These are phyloP conservation scores for Musca domestica DNA, from an alignment of 1,140 invertebrate species.

Conservation along the genomic window DNA sequence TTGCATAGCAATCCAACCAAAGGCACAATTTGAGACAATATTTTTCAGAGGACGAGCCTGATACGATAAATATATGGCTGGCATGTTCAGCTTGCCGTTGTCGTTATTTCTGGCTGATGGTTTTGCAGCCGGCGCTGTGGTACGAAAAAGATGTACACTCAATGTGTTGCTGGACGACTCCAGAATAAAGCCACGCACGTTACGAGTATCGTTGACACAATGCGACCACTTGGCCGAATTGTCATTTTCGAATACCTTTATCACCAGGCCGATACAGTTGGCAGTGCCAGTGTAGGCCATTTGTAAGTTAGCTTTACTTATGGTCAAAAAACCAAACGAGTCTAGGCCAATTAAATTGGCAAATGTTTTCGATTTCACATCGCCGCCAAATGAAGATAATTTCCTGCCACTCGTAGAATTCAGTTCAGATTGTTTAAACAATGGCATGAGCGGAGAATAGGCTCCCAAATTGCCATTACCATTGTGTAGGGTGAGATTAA, in stretches of 20 bases:
- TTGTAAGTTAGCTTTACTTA: constrained; percentile 12
- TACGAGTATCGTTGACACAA: constrained; percentile 25
- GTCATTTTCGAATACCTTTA: constrained; percentile 30
- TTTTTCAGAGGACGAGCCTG: constrained; percentile 57
- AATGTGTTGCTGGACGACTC: constrained; percentile 29
- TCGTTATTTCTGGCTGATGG: not conserved
- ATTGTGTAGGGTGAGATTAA: constrained; percentile 25
- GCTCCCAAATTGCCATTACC: constrained; percentile 6
- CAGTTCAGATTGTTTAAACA: constrained; percentile 13
- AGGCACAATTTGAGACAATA: constrained; percentile 61
- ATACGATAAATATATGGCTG: constrained; percentile 45
- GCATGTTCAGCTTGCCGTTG: constrained; percentile 1
- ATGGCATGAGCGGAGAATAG: not conserved
- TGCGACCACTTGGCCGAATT: constrained; percentile 26
- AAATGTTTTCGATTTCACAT: not conserved
- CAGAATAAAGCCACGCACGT: constrained; percentile 25
- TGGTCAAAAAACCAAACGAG: constrained; percentile 17
- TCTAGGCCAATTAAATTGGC: not conserved
- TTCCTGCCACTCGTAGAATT: not conserved
- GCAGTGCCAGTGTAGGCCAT: constrained; percentile 15
- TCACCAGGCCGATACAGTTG: constrained; percentile 25
- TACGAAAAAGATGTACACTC: constrained; percentile 25
- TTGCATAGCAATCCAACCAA: constrained; percentile 62
- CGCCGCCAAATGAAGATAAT: not conserved
- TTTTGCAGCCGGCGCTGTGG: not conserved